These are phyloP conservation scores for Colistium nudipinnis DNA, from an alignment of 2,113 vertebrate genomes.

Conservation along the genomic window DNA sequence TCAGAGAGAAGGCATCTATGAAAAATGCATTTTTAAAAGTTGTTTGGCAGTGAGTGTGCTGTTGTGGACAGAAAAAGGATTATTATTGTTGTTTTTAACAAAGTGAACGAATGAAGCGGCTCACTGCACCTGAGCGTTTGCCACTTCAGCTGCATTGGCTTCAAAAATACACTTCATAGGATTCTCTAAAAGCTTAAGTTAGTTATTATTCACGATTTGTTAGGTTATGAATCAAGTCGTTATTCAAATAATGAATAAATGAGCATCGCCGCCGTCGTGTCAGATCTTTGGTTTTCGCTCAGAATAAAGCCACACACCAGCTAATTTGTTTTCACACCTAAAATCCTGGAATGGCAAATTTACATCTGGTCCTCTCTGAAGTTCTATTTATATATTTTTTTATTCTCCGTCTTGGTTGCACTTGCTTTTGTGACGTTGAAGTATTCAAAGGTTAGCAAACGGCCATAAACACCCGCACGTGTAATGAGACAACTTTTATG, in stretches of 20 bases:
- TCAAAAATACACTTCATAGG: not conserved
- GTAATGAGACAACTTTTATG: not conserved
- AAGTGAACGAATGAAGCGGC: not conserved
- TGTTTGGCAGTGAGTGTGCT: not conserved
- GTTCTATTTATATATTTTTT: not conserved
- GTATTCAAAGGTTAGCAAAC: not conserved
- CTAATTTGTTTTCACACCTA: not conserved
- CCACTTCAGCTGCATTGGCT: not conserved
- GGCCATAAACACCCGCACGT: not conserved
- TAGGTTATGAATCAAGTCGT: not conserved
- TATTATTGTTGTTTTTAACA: too few species aligned
- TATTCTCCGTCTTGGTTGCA: not conserved
- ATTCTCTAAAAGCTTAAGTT: not conserved
- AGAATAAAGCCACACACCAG: not conserved
- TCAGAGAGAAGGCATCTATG: slow-evolving; percentile 25
- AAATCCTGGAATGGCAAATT: not conserved
- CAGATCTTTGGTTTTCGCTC: not conserved
- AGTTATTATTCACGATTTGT: slow-evolving; percentile 2
- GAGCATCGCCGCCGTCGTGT: not conserved
- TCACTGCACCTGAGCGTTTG: slow-evolving; percentile 6
- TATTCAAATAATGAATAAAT: not conserved
- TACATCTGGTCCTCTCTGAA: slow-evolving; percentile 13
- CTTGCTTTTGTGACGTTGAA: not conserved
- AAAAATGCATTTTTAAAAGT: slow-evolving; percentile 3
- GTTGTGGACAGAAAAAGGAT: not conserved